Conservation (phyloP, 2,113 vertebrate genomes). For the Podarcis cretensis region DNA sequence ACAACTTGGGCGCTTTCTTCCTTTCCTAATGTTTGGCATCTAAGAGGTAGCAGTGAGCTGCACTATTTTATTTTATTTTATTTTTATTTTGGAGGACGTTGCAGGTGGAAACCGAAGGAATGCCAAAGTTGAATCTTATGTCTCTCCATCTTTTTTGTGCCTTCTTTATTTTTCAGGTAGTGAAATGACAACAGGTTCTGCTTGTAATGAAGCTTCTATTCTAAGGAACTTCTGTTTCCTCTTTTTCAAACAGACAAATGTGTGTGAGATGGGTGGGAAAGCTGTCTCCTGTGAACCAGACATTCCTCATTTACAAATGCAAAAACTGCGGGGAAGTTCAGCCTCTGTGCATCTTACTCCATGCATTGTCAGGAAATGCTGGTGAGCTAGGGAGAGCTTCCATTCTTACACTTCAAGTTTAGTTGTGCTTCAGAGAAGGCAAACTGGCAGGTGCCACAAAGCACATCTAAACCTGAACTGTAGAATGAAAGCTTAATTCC, state of each 20-base stretch:
- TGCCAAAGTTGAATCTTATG: constrained; percentile 49
- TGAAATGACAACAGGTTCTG: constrained; percentile 64
- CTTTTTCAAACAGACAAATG: background rate
- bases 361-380: background rate
- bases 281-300: background rate
- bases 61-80: too few relatives aligned
- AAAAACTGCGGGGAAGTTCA: background rate
- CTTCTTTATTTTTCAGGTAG: constrained; percentile 60
- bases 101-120: constrained; percentile 44
- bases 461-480: background rate
- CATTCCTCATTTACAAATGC: constrained; percentile 12
- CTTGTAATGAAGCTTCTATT: constrained; percentile 72
- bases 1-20: background rate
- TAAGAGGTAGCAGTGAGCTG: background rate
- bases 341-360: background rate
- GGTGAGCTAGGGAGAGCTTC: constrained; percentile 41
- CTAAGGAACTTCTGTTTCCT: constrained; percentile 71
- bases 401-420: too few relatives aligned
- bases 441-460: constrained; percentile 30
- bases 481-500: constrained; percentile 38
- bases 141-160: constrained; percentile 59
- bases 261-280: constrained; percentile 17
- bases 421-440: too few relatives aligned
- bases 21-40: background rate
- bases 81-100: background rate